These are phyloP conservation scores for Cephalopachus bancanus DNA, from an alignment of 2,797 vertebrate species.

Conservation along the genomic window DNA sequence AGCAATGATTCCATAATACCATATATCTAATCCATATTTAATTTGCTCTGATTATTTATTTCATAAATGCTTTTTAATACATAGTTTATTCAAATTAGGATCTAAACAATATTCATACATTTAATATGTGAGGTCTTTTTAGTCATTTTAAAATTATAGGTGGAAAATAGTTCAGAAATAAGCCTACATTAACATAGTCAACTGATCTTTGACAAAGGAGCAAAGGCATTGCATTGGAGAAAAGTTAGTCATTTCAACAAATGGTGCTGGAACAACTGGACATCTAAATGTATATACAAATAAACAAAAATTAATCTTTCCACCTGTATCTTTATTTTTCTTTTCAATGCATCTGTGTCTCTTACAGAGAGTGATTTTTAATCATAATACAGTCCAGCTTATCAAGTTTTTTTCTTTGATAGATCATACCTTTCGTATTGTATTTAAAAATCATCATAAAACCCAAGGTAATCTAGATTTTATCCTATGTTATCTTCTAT, in stretches of 20 bases:
- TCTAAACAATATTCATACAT: background rate
- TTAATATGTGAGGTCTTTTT: slow-evolving; percentile 11
- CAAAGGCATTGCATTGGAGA: too few relatives aligned
- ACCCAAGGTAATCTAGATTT: background rate
- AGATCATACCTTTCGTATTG: background rate
- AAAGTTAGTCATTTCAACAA: too few relatives aligned
- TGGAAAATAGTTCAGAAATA: too few relatives aligned
- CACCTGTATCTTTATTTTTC: background rate
- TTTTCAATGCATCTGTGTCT: background rate
- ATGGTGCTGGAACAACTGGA: too few relatives aligned
- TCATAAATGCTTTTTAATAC: slow-evolving; percentile 38
- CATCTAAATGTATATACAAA: too few relatives aligned
- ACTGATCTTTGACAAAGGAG: too few relatives aligned
- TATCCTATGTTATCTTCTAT: background rate
- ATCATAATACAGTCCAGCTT: background rate
- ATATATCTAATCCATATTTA: background rate
- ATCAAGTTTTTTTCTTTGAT: background rate
- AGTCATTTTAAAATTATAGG: background rate
- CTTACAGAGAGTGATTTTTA: background rate
- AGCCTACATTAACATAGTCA: too few relatives aligned
- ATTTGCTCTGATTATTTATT: background rate
- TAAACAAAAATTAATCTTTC: background rate
- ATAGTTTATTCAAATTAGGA: background rate
- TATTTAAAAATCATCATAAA: background rate
- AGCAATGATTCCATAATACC: background rate